phyloP scores from a whole-genome alignment of 2,888 invertebrate genomes.

The Spilarctia lutea region DNA sequence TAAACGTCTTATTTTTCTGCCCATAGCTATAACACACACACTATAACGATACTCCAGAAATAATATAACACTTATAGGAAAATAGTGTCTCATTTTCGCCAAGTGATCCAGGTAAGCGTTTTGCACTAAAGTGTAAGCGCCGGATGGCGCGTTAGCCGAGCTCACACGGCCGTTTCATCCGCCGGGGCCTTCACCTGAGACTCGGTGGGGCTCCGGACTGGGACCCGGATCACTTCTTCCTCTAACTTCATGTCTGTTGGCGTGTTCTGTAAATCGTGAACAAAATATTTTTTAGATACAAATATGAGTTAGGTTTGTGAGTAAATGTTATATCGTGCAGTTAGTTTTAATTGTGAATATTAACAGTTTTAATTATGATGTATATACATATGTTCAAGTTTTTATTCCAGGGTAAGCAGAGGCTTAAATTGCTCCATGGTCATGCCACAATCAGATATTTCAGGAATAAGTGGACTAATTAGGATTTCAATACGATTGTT shows the following conservation, averaged over 20 bases:
- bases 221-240: conserved; percentile 75
- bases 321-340: neutral
- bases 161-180: conserved; percentile 83
- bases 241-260: conserved; percentile 78
- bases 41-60: neutral
- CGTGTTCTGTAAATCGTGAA: conserved; percentile 68
- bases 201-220: conserved; percentile 65
- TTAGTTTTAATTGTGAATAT: neutral
- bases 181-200: conserved; percentile 59
- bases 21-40: neutral
- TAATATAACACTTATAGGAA: neutral
- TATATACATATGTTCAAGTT: neutral
- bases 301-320: neutral
- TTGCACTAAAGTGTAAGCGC: conserved; percentile 61
- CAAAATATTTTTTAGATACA: neutral
- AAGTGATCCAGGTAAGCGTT: neutral
- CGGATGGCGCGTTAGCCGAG: conserved; percentile 50
- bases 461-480: neutral
- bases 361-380: neutral
- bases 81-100: neutral
- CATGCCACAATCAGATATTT: neutral
- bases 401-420: neutral
- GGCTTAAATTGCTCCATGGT: neutral
- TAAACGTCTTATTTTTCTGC: neutral
- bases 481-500: no score